phyloP scores from a whole-genome alignment of 2,888 invertebrate species.

The Amblyjoppa fuscipennis region DNA sequence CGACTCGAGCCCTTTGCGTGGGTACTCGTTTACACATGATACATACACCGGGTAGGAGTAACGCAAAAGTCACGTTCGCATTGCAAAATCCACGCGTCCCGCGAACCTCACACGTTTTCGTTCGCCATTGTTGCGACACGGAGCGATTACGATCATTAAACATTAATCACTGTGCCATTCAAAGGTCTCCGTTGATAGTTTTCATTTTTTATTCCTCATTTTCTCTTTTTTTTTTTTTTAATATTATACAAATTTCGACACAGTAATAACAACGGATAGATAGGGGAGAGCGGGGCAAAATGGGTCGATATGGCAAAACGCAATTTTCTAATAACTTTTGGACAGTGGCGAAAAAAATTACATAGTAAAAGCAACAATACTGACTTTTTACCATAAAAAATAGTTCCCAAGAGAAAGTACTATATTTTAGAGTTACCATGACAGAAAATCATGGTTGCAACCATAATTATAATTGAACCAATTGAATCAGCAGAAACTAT shows the following conservation, averaged over 20 bases:
- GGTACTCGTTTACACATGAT: constrained; percentile 43
- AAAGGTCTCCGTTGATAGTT: constrained; percentile 16
- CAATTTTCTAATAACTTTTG: too few species aligned
- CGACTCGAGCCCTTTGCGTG: constrained; percentile 59
- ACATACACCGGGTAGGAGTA: constrained; percentile 40
- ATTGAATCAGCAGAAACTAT: too few species aligned
- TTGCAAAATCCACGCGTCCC: constrained; percentile 58
- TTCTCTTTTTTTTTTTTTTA: too few species aligned
- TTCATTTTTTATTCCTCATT: background rate
- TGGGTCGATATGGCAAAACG: too few species aligned
- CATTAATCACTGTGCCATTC: constrained; percentile 56
- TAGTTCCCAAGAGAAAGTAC: too few species aligned
- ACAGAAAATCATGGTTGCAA: too few species aligned
- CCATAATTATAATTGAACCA: too few species aligned
- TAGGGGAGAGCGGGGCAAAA: too few species aligned
- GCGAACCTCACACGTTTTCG: constrained; percentile 40
- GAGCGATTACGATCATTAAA: constrained; percentile 55
- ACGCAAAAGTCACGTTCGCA: constrained; percentile 51
- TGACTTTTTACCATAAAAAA: too few species aligned
- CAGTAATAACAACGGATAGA: background rate
- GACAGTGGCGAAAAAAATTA: too few species aligned
- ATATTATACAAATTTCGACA: background rate
- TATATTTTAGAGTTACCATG: too few species aligned
- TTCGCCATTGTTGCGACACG: constrained; percentile 58
- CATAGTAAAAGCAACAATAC: too few species aligned